These are phyloP conservation scores for Oxygymnocypris stewartii DNA, from an alignment of 2,113 vertebrate species.

Conservation along the genomic window DNA sequence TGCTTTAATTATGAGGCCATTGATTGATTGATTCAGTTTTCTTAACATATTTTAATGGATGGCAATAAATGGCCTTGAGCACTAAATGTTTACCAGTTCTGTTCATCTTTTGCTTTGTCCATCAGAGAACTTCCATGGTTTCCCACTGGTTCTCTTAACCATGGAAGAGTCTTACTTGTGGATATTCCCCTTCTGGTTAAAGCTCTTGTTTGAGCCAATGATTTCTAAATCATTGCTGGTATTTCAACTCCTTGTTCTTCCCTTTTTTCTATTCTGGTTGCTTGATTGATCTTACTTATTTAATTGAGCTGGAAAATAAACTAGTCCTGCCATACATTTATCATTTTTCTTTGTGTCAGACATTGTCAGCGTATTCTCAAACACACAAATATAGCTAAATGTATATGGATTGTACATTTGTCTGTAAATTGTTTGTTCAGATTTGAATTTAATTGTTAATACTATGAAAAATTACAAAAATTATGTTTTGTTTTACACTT, in stretches of 20 bases:
- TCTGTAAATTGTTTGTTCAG: background rate
- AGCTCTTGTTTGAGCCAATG: conserved; percentile 74
- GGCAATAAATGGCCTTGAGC: conserved; percentile 18
- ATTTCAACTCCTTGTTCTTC: conserved; percentile 7
- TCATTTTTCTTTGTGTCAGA: conserved; percentile 3
- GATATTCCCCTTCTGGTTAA: conserved; percentile 37
- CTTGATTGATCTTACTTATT: conserved; percentile 12
- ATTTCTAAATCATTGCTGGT: conserved; percentile 70
- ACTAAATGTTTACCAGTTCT: conserved; percentile 13
- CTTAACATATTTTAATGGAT: background rate
- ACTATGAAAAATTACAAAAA: background rate
- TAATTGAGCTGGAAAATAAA: background rate
- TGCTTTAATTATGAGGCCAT: conserved; percentile 27
- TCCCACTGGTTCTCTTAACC: conserved; percentile 30
- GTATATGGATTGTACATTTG: background rate
- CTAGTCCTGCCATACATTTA: background rate
- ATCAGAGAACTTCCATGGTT: conserved; percentile 34
- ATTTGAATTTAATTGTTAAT: background rate
- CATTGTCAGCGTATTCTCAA: background rate
- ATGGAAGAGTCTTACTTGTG: conserved; percentile 31
- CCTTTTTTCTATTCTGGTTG: conserved; percentile 14
- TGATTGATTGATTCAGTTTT: conserved; percentile 28
- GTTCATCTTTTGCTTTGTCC: conserved; percentile 29
- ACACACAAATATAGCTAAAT: background rate
- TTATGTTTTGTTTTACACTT: background rate